Evolutionary conservation across 2,888 invertebrate genomes (phyloP).

Genomic region (Mylabris sibirica): DNA sequence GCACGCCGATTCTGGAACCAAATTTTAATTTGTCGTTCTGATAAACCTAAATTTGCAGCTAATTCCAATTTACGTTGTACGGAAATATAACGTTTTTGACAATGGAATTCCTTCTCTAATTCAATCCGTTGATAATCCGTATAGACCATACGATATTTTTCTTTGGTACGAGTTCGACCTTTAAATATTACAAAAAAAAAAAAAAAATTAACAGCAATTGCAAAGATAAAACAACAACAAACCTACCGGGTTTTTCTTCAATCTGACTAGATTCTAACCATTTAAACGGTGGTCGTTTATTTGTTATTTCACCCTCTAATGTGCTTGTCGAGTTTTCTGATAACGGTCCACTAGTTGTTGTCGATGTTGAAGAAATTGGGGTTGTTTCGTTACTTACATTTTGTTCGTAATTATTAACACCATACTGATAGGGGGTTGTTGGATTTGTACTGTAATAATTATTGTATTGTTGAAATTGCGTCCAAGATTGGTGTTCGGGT

Average conservation of each 20-base stretch:
- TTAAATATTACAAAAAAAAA: background rate
- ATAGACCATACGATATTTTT: background rate
- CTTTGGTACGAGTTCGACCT: background rate
- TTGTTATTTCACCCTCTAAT: background rate
- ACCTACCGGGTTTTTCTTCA: background rate
- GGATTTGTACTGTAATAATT: background rate
- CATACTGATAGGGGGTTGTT: background rate
- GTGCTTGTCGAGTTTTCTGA: background rate
- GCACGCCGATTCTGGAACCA: background rate
- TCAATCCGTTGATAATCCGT: background rate
- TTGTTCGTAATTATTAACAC: background rate
- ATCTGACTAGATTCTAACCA: background rate
- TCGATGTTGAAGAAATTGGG: too few relatives aligned
- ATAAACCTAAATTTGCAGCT: background rate
- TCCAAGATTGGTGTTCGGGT: background rate
- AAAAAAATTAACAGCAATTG: too few relatives aligned
- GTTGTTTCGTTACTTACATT: background rate
- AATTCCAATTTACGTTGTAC: background rate
- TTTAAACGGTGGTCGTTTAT: background rate
- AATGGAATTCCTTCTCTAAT: conserved; percentile 1
- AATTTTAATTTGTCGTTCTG: background rate
- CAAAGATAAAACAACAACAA: too few relatives aligned
- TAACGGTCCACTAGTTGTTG: background rate
- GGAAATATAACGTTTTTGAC: background rate
- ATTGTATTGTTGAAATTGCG: background rate